Evolutionary conservation across 37 sponge, comb jelly and placozoan species (phyloP).

Genomic region (Ephydatia muelleri): DNA sequence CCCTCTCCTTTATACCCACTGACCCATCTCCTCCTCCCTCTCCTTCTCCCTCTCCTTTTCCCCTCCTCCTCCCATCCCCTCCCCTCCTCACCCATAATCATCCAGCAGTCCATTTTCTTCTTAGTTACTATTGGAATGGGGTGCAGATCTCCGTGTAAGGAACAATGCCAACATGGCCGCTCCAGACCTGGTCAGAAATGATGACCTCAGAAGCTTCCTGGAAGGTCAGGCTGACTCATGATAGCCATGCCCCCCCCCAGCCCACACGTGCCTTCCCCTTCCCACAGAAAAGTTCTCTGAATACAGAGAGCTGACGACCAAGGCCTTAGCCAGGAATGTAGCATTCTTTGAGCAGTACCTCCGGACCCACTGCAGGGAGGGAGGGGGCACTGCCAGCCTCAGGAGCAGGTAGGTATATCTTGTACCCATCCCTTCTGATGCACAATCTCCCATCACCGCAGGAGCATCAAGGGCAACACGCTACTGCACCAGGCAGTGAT

Average conservation of each 20-base stretch:
- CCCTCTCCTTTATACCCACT: not conserved
- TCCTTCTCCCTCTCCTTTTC: not conserved
- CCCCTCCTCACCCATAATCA: conserved; percentile 4
- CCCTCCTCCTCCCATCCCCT: not conserved
- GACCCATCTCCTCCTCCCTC: not conserved
- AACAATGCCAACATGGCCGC: conserved; percentile 78
- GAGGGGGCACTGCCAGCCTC: conserved; percentile 58
- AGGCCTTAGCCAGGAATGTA: conserved; percentile 14
- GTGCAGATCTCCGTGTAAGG: conserved; percentile 73
- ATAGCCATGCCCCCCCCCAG: not conserved
- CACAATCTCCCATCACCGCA: not conserved
- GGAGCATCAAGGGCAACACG: conserved; percentile 62
- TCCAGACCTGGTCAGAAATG: conserved; percentile 70
- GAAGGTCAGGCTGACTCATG: conserved; percentile 21
- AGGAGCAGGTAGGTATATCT: conserved; percentile 48
- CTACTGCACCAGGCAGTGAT: conserved; percentile 60
- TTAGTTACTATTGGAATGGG: conserved; percentile 88
- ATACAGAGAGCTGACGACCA: conserved; percentile 6
- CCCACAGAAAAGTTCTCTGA: conserved; percentile 23
- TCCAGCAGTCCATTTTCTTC: not conserved
- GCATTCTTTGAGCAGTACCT: conserved; percentile 26
- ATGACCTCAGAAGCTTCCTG: conserved; percentile 52
- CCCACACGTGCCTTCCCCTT: not conserved
- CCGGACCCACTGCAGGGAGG: conserved; percentile 26
- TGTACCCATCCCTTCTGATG: not conserved